Conservation (phyloP, 1,140 invertebrate species). For the Drosophila nebulosa region DNA sequence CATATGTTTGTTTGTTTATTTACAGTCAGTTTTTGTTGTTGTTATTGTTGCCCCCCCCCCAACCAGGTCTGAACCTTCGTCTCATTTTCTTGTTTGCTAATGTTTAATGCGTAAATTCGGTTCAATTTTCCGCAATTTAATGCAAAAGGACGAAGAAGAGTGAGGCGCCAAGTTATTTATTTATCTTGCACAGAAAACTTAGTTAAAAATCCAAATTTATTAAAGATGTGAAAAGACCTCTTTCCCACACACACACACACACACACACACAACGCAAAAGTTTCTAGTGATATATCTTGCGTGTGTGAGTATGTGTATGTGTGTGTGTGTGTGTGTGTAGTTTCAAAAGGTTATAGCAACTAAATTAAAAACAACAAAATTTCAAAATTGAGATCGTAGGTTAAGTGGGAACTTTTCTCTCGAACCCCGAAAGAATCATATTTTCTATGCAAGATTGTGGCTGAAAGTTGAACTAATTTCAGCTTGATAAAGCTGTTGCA, state of each 20-base stretch:
- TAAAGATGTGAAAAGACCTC: no score
- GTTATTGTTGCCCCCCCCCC: no score
- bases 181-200: no score
- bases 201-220: no score
- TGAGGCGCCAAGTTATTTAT: not conserved
- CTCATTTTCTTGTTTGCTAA: not conserved
- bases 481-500: not conserved
- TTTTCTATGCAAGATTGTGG: not conserved
- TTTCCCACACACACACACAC: no score
- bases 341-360: not conserved
- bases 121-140: not conserved
- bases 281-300: no score
- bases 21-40: not conserved
- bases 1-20: slow-evolving; percentile 62
- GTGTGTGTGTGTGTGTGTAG: not conserved
- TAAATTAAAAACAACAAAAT: not conserved
- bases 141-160: not conserved
- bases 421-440: not conserved
- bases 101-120: not conserved
- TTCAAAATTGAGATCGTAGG: not conserved
- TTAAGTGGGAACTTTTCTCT: not conserved
- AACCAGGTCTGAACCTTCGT: not conserved
- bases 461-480: not conserved
- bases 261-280: no score
- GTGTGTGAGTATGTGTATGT: no score